phyloP scores from a whole-genome alignment of 2,888 invertebrate species.

The Sylvicola cinctus region DNA sequence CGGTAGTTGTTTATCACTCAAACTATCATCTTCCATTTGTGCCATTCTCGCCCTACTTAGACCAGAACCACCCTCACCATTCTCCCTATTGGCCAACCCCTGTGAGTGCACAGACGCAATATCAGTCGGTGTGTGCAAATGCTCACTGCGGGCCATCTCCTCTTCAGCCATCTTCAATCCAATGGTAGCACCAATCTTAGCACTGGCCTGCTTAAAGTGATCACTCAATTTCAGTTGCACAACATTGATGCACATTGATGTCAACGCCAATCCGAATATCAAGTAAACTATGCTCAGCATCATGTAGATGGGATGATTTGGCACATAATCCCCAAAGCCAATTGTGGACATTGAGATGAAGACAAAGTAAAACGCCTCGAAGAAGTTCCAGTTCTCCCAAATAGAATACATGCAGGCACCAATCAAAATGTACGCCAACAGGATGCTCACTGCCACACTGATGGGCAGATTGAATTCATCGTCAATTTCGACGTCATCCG shows the following conservation, averaged over 20 bases:
- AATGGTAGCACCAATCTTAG: slow-evolving; percentile 67
- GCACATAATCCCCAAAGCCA: slow-evolving; percentile 86
- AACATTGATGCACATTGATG: slow-evolving; percentile 94
- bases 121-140: slow-evolving; percentile 13
- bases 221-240: slow-evolving; percentile 67
- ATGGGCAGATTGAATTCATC: slow-evolving; percentile 92
- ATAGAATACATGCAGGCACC: slow-evolving; percentile 63
- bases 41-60: no score
- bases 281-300: slow-evolving; percentile 83
- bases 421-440: slow-evolving; percentile 67
- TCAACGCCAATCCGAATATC: slow-evolving; percentile 82
- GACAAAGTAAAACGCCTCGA: slow-evolving; percentile 90
- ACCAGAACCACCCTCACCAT: no score
- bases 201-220: slow-evolving; percentile 66
- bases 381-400: slow-evolving; percentile 74
- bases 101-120: slow-evolving; percentile 17
- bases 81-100: no score
- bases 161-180: slow-evolving; percentile 28
- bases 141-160: no score
- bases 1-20: no score
- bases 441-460: slow-evolving; percentile 63
- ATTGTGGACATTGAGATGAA: slow-evolving; percentile 95
- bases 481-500: slow-evolving; percentile 56
- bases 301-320: slow-evolving; percentile 70
- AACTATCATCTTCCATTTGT: no score